A percentile compares a stretch with the other conserved stretches of the same genome.
These are phyloP conservation scores for Megathymus violae DNA, from an alignment of 1,140 invertebrate genomes.

Conservation along the genomic window DNA sequence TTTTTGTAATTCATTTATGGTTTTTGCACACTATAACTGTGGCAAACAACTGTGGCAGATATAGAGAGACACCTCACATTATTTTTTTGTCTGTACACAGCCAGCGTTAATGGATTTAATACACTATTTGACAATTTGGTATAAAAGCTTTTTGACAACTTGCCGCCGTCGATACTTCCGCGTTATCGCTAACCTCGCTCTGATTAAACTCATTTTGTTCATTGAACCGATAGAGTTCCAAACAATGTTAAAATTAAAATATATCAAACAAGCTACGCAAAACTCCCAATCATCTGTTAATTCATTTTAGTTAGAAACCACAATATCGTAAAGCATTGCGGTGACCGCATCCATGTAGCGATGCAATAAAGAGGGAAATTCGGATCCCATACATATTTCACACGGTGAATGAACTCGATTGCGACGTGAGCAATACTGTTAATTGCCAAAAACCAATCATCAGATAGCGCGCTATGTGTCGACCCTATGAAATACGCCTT, in stretches of 20 bases:
- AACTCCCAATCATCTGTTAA: neutral
- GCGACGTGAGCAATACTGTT: conserved; percentile 78
- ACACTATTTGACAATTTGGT: conserved; percentile 64
- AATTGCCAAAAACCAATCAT: conserved; percentile 84
- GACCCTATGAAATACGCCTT: conserved; percentile 79
- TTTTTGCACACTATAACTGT: neutral
- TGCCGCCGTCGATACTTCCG: conserved; percentile 41
- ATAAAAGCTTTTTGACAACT: conserved; percentile 80
- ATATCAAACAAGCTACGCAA: neutral
- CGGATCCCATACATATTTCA: conserved; percentile 80
- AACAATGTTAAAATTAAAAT: conserved; percentile 18
- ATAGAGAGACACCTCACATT: conserved; percentile 11
- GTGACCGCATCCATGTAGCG: conserved; percentile 47
- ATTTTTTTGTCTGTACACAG: conserved; percentile 38
- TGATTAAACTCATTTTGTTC: conserved; percentile 30
- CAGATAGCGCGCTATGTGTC: conserved; percentile 78
- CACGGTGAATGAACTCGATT: conserved; percentile 78
- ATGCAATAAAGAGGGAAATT: conserved; percentile 70
- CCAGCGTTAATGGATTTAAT: conserved; percentile 68
- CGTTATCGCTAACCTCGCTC: conserved; percentile 9
- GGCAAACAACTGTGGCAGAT: neutral
- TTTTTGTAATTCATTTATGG: neutral
- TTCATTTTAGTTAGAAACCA: conserved; percentile 16
- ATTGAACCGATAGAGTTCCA: conserved; percentile 23
- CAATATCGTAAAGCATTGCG: conserved; percentile 35